Conservation (phyloP, 2,797 vertebrate genomes). For the Hemitrygon akajei region DNA sequence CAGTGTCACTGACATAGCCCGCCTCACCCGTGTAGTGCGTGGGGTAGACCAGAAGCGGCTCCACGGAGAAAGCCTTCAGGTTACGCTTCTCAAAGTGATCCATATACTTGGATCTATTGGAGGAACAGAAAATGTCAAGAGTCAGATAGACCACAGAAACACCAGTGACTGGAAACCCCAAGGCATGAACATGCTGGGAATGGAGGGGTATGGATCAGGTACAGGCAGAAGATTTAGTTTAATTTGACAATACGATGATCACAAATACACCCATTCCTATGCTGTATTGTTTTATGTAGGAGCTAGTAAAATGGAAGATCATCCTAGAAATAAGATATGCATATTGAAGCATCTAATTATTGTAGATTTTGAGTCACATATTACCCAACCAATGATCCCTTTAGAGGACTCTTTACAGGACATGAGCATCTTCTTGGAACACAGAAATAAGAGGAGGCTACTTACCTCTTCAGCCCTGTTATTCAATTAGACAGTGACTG, state of each 20-base stretch:
- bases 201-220: background rate
- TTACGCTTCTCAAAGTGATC: conserved; percentile 71
- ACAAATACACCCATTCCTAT: background rate
- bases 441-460: background rate
- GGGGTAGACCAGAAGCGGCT: conserved; percentile 83
- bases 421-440: background rate
- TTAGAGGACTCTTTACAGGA: background rate
- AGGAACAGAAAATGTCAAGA: background rate
- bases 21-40: conserved; percentile 83
- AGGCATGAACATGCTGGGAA: background rate
- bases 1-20: conserved; percentile 86
- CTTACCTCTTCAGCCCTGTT: background rate
- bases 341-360: background rate
- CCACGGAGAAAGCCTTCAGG: conserved; percentile 77
- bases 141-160: background rate
- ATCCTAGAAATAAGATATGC: background rate
- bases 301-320: background rate
- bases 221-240: background rate
- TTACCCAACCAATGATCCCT: background rate
- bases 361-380: background rate
- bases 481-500: background rate
- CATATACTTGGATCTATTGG: conserved; percentile 70
- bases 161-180: background rate
- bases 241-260: too few relatives aligned
- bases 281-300: too few relatives aligned